Conservation (phyloP, 30 jellyfish, hydroid and myxozoan genomes). For the Sanderia malayensis region DNA sequence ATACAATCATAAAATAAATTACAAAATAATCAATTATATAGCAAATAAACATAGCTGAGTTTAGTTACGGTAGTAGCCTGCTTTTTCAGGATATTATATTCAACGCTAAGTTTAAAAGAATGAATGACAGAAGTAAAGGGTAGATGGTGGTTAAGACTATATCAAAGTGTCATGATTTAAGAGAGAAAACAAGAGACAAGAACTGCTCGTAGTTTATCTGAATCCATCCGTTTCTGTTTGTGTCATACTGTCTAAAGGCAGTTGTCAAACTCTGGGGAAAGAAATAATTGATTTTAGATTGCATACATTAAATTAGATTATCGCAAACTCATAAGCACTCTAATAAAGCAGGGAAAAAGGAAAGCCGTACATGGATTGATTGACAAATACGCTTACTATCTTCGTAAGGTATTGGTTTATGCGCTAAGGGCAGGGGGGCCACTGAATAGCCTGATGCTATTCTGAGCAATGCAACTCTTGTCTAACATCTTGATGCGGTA, state of each 20-base stretch:
- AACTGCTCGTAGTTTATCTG: conserved; percentile 68
- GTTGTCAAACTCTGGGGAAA: conserved; percentile 53
- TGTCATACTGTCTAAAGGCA: conserved; percentile 62
- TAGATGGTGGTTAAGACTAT: no score
- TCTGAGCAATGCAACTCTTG: not conserved
- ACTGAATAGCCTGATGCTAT: not conserved
- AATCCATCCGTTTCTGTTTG: conserved; percentile 78
- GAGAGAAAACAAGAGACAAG: conserved; percentile 60
- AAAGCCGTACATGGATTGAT: not conserved
- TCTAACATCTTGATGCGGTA: not conserved
- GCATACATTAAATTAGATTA: no score
- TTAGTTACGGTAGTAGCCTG: no score
- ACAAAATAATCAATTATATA: no score
- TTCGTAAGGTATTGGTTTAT: not conserved
- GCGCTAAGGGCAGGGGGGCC: not conserved
- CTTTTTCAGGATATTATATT: no score
- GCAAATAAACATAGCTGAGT: no score
- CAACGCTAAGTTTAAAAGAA: no score
- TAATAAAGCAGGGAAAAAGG: no score
- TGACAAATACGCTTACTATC: not conserved
- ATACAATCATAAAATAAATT: no score
- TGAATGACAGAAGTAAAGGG: no score
- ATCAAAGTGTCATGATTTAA: conserved; percentile 26
- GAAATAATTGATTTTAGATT: no score
- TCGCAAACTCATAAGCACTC: no score